Base-by-base conservation (phyloP, 2,113 vertebrate species). In the Candoia aspera region DNA sequence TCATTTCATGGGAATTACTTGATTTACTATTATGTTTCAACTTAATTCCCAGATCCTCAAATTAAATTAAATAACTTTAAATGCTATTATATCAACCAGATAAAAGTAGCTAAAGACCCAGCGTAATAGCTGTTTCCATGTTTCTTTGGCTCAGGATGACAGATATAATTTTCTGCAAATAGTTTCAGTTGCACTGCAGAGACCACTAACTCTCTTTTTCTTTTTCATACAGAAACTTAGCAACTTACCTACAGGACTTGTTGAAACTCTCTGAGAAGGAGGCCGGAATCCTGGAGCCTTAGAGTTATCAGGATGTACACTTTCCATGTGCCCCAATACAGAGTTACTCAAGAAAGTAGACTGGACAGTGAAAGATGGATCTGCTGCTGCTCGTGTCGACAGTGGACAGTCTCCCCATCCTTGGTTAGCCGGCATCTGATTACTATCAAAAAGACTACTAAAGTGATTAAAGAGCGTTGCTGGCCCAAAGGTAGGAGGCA, bases 241-340 rank as follows among this genome's bases (percentile, higher is more conserved):
- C 59, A 42, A 98, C 97, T 97, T 98, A 99, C 99, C 98, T 90
- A 99, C 98, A 92, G 99, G 98, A 96, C 98, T 99, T 92, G 98
- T 98, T 57, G 99, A 99, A 95, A 99, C 98, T 96, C 99, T 97
- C 86, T 99, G 99, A 91, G 99, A 98, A 95, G 98, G 96, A 84
- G 98, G 98, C 95, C 99, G 98, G 97, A 99, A 99, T 88, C 99
- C 99, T 88, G 99, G 99, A 94, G 99, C 99, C 97, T 99, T 99
- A 92, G 99, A 99, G 96, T 97, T 98, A 96, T 99, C 99, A 58
- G 98, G 97, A 96, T 99, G 98, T 94, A 98, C 97, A 0, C 97
- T 99, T 96, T 99, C 99, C 96, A 99, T 97, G 37, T 99, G 99
- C 94, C 99, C 98, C 94, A 99, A 96, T 89, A 98, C 97, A 96